Conservation (phyloP, 2,888 invertebrate genomes). For the Seira ritae region DNA sequence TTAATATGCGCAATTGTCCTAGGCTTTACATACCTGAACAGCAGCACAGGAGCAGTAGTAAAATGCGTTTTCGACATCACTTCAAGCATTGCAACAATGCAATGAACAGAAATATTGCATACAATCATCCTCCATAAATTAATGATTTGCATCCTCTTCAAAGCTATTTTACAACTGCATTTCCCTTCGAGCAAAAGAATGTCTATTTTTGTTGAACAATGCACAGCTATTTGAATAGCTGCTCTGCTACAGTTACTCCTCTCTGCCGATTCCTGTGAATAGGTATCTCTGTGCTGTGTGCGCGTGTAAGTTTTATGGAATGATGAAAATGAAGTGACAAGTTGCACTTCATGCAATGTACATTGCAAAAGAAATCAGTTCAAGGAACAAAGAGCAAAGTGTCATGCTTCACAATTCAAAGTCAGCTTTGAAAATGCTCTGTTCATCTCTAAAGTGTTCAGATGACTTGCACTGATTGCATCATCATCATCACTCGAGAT, state of each 20-base stretch:
- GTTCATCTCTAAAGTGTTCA: neutral
- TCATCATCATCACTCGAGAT: neutral
- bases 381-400: slow-evolving; percentile 14
- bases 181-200: slow-evolving; percentile 25
- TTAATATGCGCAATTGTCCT: neutral
- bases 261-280: too few species aligned
- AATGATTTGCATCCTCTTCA: slow-evolving; percentile 37
- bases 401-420: slow-evolving; percentile 6
- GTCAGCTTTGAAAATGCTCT: neutral
- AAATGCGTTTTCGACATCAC: too few species aligned
- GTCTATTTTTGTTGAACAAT: neutral
- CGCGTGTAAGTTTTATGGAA: neutral
- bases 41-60: too few species aligned
- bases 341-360: neutral
- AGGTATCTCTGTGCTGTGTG: neutral
- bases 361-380: neutral
- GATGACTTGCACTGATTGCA: slow-evolving; percentile 9
- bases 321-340: slow-evolving; percentile 12
- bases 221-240: neutral
- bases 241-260: neutral
- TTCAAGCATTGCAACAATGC: too few species aligned
- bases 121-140: slow-evolving; percentile 41
- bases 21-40: too few species aligned
- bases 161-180: slow-evolving; percentile 30
- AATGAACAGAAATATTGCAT: too few species aligned